Percentiles rank a stretch among this genome's conserved stretches.
phyloP scores from a whole-genome alignment of 2,113 vertebrate species.

The Vimba vimba region DNA sequence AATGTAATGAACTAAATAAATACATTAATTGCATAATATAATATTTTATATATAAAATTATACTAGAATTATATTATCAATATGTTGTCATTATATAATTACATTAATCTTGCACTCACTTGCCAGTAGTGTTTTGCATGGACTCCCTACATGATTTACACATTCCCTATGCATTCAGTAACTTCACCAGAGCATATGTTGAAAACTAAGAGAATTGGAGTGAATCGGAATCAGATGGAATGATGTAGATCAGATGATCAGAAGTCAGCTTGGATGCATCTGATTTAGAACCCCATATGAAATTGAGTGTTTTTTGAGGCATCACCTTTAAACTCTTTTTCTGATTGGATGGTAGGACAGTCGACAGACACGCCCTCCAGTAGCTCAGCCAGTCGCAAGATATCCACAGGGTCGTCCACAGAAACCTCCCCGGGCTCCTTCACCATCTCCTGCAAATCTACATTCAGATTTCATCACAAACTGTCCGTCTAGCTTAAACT shows the following conservation, averaged over 20 bases:
- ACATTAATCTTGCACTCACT: not conserved
- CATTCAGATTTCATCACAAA: conserved; percentile 10
- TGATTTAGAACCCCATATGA: not conserved
- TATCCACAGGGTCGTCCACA: conserved; percentile 77
- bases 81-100: not conserved
- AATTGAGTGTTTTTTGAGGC: not conserved
- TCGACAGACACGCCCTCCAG: conserved; percentile 77
- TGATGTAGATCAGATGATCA: not conserved
- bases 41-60: no score
- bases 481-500: not conserved
- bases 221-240: not conserved
- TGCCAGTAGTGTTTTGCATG: not conserved
- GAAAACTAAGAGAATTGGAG: not conserved
- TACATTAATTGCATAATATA: not conserved
- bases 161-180: not conserved
- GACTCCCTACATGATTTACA: not conserved
- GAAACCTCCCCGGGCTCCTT: conserved; percentile 73
- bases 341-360: conserved; percentile 66
- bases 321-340: conserved; percentile 72
- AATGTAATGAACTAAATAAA: no score
- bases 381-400: conserved; percentile 76
- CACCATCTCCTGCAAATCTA: conserved; percentile 50
- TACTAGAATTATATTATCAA: not conserved
- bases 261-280: not conserved
- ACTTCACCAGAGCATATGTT: not conserved